Evolutionary conservation across 2,113 vertebrate genomes (phyloP), one percentile per base, ranked within the genome.

Genomic region (Siniperca chuatsi): DNA sequence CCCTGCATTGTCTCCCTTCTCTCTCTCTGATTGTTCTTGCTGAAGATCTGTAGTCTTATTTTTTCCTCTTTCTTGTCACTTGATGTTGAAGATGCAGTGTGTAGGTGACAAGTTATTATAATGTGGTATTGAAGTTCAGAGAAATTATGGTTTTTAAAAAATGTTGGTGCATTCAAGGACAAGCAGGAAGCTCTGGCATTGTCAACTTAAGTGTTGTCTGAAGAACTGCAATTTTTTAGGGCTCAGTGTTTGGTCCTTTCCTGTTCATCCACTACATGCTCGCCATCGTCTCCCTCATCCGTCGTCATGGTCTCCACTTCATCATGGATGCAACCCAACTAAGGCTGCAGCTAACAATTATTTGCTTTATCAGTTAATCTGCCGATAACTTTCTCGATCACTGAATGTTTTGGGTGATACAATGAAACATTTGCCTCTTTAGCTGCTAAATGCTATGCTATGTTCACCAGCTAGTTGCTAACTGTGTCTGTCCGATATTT

Each of bases 1-100:
- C 58, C 6, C n/a, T 25, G 8, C 18, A 44, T 75, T 52, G 62
- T 76, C 75, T 57, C 20, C 23, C 16, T 1, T 61, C 23, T 69
- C 79, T 66, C 42, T 46, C 67, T 46, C 66, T 15, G 13, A 73
- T 13, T 44, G 55, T 33, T 35, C 29, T 76, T 20, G 11, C 20
- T 42, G 44, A 46, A 69, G 44, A 37, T 80, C 60, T 60, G 57
- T 4, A 13, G 21, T 62, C 13, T 33, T 0, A 12, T 66, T 73
- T 65, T 33, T 79, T 23, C 46, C 23, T 44, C n/a, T 76, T 78
- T 71, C 13, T 60, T 67, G 25, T 68, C n/a, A 73, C 46, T 80
- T 64, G n/a, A 67, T 75, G 46, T n/a, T 71, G 40, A 48, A 25
- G 11, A 60, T 9, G 12, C 18, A 23, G 29, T 20, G 46, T 64